Evolutionary conservation across 2,797 vertebrate species (phyloP).

Genomic region (Catharus ustulatus): DNA sequence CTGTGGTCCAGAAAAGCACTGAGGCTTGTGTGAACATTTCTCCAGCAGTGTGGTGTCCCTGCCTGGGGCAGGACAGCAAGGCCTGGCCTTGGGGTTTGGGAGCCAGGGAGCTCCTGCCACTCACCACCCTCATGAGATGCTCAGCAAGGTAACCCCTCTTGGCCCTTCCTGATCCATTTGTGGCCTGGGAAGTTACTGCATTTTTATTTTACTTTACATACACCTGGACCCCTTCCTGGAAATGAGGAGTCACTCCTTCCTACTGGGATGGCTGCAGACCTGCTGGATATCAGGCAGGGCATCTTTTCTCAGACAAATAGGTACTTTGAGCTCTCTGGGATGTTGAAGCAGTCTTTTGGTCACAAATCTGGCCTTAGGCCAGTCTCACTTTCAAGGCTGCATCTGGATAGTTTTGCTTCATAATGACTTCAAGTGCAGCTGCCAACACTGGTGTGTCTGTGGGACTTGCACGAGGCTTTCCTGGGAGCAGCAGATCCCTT

Average conservation of each 20-base stretch:
- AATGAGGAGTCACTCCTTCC: not conserved
- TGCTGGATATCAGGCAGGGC: not conserved
- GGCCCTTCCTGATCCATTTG: accelerated
- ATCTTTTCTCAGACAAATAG: not conserved
- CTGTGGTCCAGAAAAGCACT: slow-evolving; percentile 21
- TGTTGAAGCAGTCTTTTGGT: not conserved
- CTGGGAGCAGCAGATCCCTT: not conserved
- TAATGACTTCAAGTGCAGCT: not conserved
- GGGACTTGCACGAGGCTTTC: accelerated
- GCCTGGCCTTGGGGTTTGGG: not conserved
- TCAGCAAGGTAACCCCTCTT: not conserved
- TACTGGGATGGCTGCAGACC: not conserved
- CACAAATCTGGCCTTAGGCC: not conserved
- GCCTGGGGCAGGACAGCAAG: not conserved
- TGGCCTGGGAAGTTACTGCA: not conserved
- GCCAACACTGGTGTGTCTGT: not conserved
- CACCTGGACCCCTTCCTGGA: not conserved
- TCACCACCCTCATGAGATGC: not conserved
- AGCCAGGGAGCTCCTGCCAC: not conserved
- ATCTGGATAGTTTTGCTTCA: not conserved
- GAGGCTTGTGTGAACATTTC: accelerated
- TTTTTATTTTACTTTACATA: not conserved
- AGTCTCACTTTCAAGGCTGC: not conserved
- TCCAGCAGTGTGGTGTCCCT: not conserved
- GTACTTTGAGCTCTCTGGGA: not conserved